phyloP scores from a whole-genome alignment of 2,797 vertebrate species.

The Bucorvus abyssinicus region DNA sequence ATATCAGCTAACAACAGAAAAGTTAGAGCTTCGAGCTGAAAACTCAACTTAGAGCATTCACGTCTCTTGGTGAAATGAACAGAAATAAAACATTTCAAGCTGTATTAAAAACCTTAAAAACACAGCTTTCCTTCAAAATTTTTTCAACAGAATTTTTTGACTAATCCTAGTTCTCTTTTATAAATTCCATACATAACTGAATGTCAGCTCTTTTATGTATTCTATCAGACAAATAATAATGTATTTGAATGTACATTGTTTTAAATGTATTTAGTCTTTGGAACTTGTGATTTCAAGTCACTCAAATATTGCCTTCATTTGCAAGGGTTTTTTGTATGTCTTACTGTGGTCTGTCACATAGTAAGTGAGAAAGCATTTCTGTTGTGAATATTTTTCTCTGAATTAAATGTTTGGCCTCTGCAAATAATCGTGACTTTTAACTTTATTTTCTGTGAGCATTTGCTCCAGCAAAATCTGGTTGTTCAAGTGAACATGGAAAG shows the following conservation, averaged over 20 bases:
- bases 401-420: not conserved
- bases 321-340: rapidly evolving
- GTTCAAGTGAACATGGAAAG: not conserved
- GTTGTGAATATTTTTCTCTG: not conserved
- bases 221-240: not conserved
- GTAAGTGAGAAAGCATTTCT: not conserved
- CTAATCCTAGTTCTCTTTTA: not conserved
- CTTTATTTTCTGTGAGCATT: not conserved
- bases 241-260: not conserved
- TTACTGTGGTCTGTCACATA: not conserved
- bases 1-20: not conserved
- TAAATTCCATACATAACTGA: not conserved
- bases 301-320: not conserved
- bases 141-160: not conserved
- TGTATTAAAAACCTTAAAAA: not conserved
- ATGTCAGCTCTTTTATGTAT: not conserved
- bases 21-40: not conserved
- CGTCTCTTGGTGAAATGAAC: not conserved
- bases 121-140: not conserved
- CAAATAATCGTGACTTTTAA: not conserved
- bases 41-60: not conserved
- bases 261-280: not conserved
- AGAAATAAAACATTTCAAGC: not conserved
- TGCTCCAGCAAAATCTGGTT: not conserved
- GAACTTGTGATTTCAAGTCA: not conserved